Evolutionary conservation across 2,888 invertebrate genomes (phyloP).

Genomic region (Archips crataeganus): DNA sequence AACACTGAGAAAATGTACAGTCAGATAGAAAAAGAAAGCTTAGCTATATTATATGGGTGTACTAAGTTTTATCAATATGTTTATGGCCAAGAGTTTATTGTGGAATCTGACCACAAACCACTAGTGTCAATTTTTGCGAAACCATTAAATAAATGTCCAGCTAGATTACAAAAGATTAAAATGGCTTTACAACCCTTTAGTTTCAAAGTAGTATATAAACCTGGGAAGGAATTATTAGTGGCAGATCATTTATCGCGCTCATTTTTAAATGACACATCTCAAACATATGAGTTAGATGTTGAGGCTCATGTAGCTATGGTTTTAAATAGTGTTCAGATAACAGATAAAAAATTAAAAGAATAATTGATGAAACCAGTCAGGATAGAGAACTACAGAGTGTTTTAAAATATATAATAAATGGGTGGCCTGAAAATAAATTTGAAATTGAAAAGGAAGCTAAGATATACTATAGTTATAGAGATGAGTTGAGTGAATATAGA

Average conservation of each 20-base stretch:
- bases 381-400: slow-evolving; percentile 2
- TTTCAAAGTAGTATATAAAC: slow-evolving; percentile 13
- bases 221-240: slow-evolving; percentile 3
- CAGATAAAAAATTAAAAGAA: slow-evolving; percentile 3
- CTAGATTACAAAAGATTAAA: background rate
- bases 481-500: slow-evolving; percentile 4
- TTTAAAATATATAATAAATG: slow-evolving; percentile 17
- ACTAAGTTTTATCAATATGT: slow-evolving; percentile 40
- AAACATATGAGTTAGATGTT: slow-evolving; percentile 4
- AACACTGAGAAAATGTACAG: slow-evolving; percentile 22
- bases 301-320: slow-evolving; percentile 15
- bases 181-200: slow-evolving; percentile 8
- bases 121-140: slow-evolving; percentile 12
- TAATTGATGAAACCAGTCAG: background rate
- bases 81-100: slow-evolving; percentile 23
- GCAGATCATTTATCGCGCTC: slow-evolving; percentile 9
- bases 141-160: slow-evolving; percentile 7
- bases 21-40: slow-evolving; percentile 37
- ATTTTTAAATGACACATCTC: slow-evolving; percentile 6
- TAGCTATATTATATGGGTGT: slow-evolving; percentile 35
- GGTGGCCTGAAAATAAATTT: background rate
- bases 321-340: background rate
- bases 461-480: slow-evolving; percentile 10
- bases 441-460: slow-evolving; percentile 6
- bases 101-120: slow-evolving; percentile 21